A percentile compares a stretch with the other conserved stretches of the same genome.
Conservation (phyloP, 2,888 invertebrate genomes). For the Macrosiphum euphorbiae region DNA sequence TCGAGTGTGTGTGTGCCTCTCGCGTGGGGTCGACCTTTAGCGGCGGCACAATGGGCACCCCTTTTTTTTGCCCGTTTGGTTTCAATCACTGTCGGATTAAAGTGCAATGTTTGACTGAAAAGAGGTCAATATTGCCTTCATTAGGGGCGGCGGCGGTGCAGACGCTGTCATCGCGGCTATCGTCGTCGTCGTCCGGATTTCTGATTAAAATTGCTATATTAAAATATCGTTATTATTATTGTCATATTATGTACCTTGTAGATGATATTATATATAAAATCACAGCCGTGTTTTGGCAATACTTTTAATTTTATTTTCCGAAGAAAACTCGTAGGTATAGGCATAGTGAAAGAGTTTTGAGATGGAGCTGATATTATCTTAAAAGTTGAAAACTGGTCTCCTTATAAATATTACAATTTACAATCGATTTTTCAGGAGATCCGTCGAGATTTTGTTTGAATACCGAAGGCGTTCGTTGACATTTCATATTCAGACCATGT, state of each 20-base stretch:
- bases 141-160: constrained; percentile 16
- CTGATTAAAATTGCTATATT: constrained; percentile 9
- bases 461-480: neutral
- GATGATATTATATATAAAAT: neutral
- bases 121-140: constrained; percentile 64
- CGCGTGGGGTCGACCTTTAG: constrained; percentile 51
- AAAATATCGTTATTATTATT: neutral
- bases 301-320: neutral
- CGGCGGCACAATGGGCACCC: constrained; percentile 43
- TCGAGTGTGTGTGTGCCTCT: constrained; percentile 14
- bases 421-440: neutral
- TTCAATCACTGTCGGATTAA: constrained; percentile 64
- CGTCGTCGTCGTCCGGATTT: neutral
- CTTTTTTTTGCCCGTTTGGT: constrained; percentile 32
- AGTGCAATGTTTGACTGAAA: constrained; percentile 62
- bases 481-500: neutral
- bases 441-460: neutral
- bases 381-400: neutral
- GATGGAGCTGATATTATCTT: neutral
- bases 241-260: neutral
- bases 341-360: neutral
- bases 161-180: neutral
- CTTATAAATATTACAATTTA: neutral
- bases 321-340: neutral
- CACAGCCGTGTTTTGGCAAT: neutral